These are phyloP conservation scores for Drosophila subpulchrella DNA, from an alignment of 1,140 invertebrate species.

Conservation along the genomic window DNA sequence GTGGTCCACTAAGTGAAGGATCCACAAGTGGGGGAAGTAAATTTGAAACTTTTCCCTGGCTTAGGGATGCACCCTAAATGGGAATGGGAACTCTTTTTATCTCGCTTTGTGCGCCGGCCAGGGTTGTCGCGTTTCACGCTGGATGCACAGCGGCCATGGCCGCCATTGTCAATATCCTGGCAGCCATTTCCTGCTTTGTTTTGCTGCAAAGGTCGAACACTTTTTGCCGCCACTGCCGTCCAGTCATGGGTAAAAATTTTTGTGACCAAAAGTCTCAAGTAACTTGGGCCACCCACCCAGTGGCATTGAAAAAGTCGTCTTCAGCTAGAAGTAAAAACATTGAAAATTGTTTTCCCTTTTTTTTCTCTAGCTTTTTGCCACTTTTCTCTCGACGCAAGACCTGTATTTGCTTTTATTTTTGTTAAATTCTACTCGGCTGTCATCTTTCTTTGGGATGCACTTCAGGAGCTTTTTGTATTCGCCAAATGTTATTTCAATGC, in stretches of 20 bases:
- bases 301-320: slow-evolving; percentile 79
- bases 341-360: slow-evolving; percentile 79
- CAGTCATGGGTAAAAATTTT: slow-evolving; percentile 69
- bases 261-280: slow-evolving; percentile 63
- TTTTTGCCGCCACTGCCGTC: slow-evolving; percentile 61
- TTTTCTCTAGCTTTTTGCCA: neutral
- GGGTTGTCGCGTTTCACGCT: slow-evolving; percentile 65
- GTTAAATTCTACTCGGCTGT: slow-evolving; percentile 64
- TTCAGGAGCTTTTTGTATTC: slow-evolving; percentile 57
- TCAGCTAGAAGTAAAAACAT: slow-evolving; percentile 78
- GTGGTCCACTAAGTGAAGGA: slow-evolving; percentile 22
- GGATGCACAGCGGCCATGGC: slow-evolving; percentile 49
- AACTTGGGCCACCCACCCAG: slow-evolving; percentile 32
- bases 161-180: slow-evolving; percentile 71
- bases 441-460: slow-evolving; percentile 54
- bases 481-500: slow-evolving; percentile 60
- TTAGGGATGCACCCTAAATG: slow-evolving; percentile 50
- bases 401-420: slow-evolving; percentile 51
- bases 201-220: slow-evolving; percentile 59
- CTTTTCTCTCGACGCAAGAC: slow-evolving; percentile 14
- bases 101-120: slow-evolving; percentile 8
- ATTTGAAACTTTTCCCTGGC: slow-evolving; percentile 43
- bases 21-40: slow-evolving; percentile 60
- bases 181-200: slow-evolving; percentile 75
- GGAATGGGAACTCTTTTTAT: neutral